A percentile compares a stretch with the other conserved stretches of the same genome.
Conservation (phyloP, 2,888 invertebrate genomes). For the Serrognathus titanus region DNA sequence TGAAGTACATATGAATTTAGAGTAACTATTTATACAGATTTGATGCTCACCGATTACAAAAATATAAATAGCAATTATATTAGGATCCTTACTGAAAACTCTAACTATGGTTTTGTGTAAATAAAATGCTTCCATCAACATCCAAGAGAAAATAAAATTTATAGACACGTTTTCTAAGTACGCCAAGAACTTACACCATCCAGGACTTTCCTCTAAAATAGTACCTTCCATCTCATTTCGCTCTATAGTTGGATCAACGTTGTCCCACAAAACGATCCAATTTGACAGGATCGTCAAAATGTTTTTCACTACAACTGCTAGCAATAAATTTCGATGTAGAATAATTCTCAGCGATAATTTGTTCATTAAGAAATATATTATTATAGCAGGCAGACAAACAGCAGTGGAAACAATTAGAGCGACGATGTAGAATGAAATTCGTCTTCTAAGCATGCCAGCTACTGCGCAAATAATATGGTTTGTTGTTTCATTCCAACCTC, state of each 20-base stretch:
- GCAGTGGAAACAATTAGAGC: constrained; percentile 53
- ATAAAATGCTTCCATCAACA: constrained; percentile 65
- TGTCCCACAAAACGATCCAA: constrained; percentile 55
- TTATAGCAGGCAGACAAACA: constrained; percentile 56
- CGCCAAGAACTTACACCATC: constrained; percentile 55
- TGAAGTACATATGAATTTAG: not conserved
- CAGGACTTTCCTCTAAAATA: constrained; percentile 52
- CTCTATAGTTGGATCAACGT: constrained; percentile 25
- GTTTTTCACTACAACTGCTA: constrained; percentile 58
- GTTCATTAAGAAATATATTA: constrained; percentile 56
- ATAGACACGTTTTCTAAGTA: constrained; percentile 55
- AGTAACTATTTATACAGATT: not conserved
- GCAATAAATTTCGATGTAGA: constrained; percentile 59
- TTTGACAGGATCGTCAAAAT: constrained; percentile 58
- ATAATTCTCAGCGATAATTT: constrained; percentile 47
- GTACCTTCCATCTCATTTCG: no score
- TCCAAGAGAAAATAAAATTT: constrained; percentile 64
- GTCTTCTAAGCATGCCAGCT: constrained; percentile 51
- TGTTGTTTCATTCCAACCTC: constrained; percentile 58
- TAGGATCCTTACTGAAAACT: constrained; percentile 58
- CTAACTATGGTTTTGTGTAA: constrained; percentile 65
- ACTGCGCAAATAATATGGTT: constrained; percentile 59
- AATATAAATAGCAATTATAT: constrained; percentile 51
- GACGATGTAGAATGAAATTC: constrained; percentile 56
- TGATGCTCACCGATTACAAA: constrained; percentile 48